Evolutionary conservation across 2,888 invertebrate genomes (phyloP).

Genomic region (Gymnoscelis rufifasciata): DNA sequence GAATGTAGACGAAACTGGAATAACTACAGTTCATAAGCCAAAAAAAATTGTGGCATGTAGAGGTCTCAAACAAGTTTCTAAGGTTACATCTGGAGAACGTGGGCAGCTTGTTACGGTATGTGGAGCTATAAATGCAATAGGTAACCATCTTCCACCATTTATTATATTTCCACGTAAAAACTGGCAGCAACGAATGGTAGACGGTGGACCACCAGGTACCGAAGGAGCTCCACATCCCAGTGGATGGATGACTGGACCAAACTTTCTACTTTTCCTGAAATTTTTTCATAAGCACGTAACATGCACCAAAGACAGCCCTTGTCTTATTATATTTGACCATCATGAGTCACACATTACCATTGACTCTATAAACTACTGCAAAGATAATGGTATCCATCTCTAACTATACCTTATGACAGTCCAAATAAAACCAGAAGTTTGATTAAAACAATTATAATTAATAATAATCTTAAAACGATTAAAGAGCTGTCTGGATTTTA

Average conservation of each 20-base stretch:
- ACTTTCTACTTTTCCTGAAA: constrained; percentile 31
- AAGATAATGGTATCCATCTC: constrained; percentile 31
- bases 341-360: constrained; percentile 34
- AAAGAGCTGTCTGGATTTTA: too few relatives aligned
- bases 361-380: constrained; percentile 27
- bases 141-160: constrained; percentile 35
- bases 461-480: too few relatives aligned
- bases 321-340: constrained; percentile 34
- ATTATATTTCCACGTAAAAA: constrained; percentile 35
- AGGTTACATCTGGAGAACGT: constrained; percentile 44
- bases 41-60: constrained; percentile 26
- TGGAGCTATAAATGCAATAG: constrained; percentile 36
- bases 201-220: constrained; percentile 31
- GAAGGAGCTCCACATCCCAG: constrained; percentile 31
- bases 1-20: constrained; percentile 28
- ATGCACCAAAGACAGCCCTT: constrained; percentile 23
- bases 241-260: constrained; percentile 35
- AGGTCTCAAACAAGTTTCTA: constrained; percentile 35
- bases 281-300: constrained; percentile 31
- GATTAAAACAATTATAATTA: too few relatives aligned
- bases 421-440: too few relatives aligned
- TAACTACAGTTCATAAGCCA: constrained; percentile 32
- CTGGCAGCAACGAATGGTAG: constrained; percentile 31
- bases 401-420: too few relatives aligned
- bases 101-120: constrained; percentile 41